Evolutionary conservation across 1,140 invertebrate genomes (phyloP), one percentile per base, ranked within the genome.

Genomic region (Drepana arcuata): DNA sequence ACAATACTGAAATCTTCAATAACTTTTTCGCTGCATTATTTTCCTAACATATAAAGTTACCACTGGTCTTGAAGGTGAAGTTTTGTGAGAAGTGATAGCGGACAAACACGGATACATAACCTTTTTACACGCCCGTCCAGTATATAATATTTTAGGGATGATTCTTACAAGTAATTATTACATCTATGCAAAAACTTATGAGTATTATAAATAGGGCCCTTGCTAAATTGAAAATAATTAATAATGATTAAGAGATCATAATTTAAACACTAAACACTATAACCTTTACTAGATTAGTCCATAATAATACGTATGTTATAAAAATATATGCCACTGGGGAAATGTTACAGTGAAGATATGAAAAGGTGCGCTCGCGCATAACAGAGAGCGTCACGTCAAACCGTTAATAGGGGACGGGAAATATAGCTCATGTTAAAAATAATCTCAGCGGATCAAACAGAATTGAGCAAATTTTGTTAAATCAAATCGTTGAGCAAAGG

Each of bases 181-280:
- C 44, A 21, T 21, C 18, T 21, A 69, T 57, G 65, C 49, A 74
- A 59, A 75, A 78, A 70, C 70, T 70, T 82, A 81, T 80, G 78
- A 82, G 78, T 82, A 82, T 82, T 82, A 82, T 82, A 78, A 82
- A 82, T 77, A 70, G 60, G 62, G 66, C 59, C 60, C 47, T 68
- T 47, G 52, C 56, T 66, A 66, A 65, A 67, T 70, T 58, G 61
- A 68, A 75, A 78, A 73, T 78, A 74, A 82, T 82, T 80, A 80
- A 80, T 80, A 82, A 67, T 77, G 73, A 78, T 82, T 82, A 82
- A 82, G 78, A 82, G 78, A 82, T 82, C 78, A 82, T 80, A 79
- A 71, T 81, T 79, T 73, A 77, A 77, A 62, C 53, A 46, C 67
- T 73, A 74, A 49, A 57, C 49, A 26, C 67, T 79, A 75, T 47